Percentiles rank a stretch among this genome's conserved stretches.
Conservation (phyloP, 2,797 vertebrate species). For the Coregonus suidteri region DNA sequence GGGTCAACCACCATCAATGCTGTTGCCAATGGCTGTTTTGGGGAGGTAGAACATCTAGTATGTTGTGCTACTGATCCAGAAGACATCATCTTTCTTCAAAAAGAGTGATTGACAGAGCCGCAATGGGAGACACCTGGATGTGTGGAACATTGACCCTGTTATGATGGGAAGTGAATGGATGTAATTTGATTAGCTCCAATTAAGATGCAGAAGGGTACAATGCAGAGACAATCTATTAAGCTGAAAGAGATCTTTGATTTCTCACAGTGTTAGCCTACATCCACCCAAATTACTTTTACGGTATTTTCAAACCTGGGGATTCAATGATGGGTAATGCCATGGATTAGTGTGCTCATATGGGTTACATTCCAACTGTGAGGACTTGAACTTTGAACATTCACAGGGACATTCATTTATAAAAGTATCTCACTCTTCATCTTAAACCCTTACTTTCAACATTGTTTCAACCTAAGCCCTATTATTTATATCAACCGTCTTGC, state of each 20-base stretch:
- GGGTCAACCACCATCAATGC: conserved; percentile 33
- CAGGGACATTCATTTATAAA: not conserved
- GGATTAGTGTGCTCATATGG: not conserved
- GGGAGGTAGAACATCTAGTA: not conserved
- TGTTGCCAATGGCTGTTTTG: conserved; percentile 9
- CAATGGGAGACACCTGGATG: no score
- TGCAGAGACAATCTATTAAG: no score
- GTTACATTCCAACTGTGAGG: not conserved
- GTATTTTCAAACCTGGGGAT: not conserved
- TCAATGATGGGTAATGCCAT: not conserved
- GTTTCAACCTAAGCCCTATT: not conserved
- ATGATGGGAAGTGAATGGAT: not conserved
- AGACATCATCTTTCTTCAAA: not conserved
- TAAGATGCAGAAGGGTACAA: no score
- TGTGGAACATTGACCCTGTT: no score
- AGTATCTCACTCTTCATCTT: no score
- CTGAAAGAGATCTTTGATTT: not conserved
- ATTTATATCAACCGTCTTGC: not conserved
- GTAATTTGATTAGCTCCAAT: conserved; percentile 10
- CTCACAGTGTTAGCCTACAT: not conserved
- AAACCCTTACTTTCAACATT: not conserved
- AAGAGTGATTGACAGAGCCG: no score
- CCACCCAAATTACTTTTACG: not conserved
- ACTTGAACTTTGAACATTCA: not conserved
- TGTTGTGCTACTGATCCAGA: not conserved